A percentile compares a stretch with the other conserved stretches of the same genome.
Evolutionary conservation across 2,888 invertebrate genomes (phyloP).

Genomic region (Euplagia quadripunctaria): DNA sequence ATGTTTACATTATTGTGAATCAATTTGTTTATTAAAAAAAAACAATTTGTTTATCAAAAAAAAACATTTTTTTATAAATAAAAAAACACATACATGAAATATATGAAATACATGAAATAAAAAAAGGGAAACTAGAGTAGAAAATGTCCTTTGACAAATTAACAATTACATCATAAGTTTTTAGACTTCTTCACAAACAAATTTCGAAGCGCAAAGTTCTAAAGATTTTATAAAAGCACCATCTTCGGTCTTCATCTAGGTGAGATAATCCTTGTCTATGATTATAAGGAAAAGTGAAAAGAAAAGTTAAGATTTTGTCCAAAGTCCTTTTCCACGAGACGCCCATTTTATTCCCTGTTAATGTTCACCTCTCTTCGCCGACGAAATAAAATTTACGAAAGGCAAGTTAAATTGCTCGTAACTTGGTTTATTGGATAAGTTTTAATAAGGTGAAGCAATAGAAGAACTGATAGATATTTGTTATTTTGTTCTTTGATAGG

Average conservation of each 20-base stretch:
- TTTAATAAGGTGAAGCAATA: slow-evolving; percentile 51
- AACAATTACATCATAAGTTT: no score
- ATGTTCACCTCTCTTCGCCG: slow-evolving; percentile 37
- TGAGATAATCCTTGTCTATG: background rate
- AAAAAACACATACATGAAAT: no score
- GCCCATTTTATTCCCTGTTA: background rate
- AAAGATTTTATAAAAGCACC: background rate
- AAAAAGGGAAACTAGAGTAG: no score
- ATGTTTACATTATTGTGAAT: no score
- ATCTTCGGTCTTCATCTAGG: background rate
- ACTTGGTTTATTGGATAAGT: slow-evolving; percentile 52
- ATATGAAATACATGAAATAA: no score
- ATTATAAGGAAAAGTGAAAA: background rate
- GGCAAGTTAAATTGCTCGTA: slow-evolving; percentile 52
- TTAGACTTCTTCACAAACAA: no score
- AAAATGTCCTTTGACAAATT: no score
- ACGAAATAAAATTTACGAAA: slow-evolving; percentile 39
- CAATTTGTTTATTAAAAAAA: no score
- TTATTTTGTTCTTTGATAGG: background rate
- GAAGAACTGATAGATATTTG: slow-evolving; percentile 34
- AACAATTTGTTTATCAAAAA: no score
- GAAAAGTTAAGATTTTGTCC: background rate
- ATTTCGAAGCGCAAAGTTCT: no score
- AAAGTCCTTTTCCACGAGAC: background rate
- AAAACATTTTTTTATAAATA: no score